Evolutionary conservation across 1,140 invertebrate genomes (phyloP).

Genomic region (Oscheius sp.): DNA sequence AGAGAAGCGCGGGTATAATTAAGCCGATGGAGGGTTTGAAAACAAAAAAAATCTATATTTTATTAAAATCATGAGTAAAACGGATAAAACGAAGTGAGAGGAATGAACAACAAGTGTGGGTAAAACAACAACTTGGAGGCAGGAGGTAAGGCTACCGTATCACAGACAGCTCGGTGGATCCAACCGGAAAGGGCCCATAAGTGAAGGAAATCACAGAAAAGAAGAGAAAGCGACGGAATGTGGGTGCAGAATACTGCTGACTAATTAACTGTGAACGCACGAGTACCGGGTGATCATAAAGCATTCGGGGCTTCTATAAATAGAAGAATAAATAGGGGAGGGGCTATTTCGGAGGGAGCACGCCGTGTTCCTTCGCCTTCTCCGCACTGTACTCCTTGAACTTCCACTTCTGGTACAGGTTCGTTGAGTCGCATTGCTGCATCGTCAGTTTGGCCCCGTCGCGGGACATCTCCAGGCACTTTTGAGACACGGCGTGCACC

Average conservation of each 20-base stretch:
- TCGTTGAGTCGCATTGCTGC: conserved; percentile 46
- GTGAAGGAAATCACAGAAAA: not conserved
- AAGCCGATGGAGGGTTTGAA: too few relatives aligned
- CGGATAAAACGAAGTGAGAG: too few relatives aligned
- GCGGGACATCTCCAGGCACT: conserved; percentile 59
- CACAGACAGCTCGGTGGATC: not conserved
- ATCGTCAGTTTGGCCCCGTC: conserved; percentile 57
- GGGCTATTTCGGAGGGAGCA: conserved; percentile 5
- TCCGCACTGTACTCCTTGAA: conserved; percentile 59
- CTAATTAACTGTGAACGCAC: not conserved
- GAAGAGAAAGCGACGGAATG: not conserved
- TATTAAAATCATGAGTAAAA: too few relatives aligned
- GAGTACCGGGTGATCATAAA: not conserved
- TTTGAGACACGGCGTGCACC: conserved; percentile 54
- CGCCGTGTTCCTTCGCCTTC: conserved; percentile 47
- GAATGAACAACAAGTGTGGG: too few relatives aligned
- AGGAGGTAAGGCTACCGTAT: too few relatives aligned
- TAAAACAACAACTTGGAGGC: too few relatives aligned
- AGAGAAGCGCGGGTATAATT: too few relatives aligned
- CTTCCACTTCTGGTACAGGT: conserved; percentile 56
- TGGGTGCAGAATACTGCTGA: too few relatives aligned
- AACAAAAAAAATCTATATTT: too few relatives aligned
- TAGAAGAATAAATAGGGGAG: not conserved
- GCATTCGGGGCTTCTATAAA: not conserved
- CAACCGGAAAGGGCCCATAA: not conserved